Percentiles rank a stretch among this genome's conserved stretches.
phyloP scores from a whole-genome alignment of 2,888 invertebrate genomes.

The Camptogramma bilineatum region DNA sequence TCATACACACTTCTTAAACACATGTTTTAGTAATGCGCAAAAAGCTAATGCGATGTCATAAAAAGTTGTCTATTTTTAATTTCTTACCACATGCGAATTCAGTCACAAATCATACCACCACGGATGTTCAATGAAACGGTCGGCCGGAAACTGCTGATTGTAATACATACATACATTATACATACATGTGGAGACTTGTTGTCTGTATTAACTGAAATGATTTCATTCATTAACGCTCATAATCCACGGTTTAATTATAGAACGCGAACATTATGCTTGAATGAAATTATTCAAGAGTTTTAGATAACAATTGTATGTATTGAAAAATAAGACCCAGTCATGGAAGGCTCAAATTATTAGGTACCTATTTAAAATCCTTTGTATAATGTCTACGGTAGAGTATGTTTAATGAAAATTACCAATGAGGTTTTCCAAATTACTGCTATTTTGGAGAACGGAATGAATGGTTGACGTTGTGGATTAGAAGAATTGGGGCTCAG shows the following conservation, averaged over 20 bases:
- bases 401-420: too few species aligned
- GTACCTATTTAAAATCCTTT: too few species aligned
- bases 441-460: too few species aligned
- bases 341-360: too few species aligned
- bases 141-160: slow-evolving; percentile 58
- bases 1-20: background rate
- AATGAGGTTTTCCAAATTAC: too few species aligned
- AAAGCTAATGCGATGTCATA: slow-evolving; percentile 3
- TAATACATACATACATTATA: slow-evolving; percentile 23
- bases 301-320: background rate
- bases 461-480: too few species aligned
- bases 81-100: slow-evolving; percentile 36
- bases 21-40: slow-evolving; percentile 14
- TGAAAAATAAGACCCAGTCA: too few species aligned
- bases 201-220: slow-evolving; percentile 72
- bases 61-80: slow-evolving; percentile 29
- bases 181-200: slow-evolving; percentile 60
- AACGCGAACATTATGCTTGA: slow-evolving; percentile 20
- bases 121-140: slow-evolving; percentile 43
- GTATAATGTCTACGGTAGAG: too few species aligned
- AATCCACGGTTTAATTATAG: slow-evolving; percentile 47
- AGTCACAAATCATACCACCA: slow-evolving; percentile 49
- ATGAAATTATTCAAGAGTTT: slow-evolving; percentile 5
- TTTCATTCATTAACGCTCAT: slow-evolving; percentile 70
- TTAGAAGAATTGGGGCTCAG: too few species aligned